These are phyloP conservation scores for Halichondria panicea DNA, from an alignment of 37 sponge, comb jelly and placozoan species.

Conservation along the genomic window DNA sequence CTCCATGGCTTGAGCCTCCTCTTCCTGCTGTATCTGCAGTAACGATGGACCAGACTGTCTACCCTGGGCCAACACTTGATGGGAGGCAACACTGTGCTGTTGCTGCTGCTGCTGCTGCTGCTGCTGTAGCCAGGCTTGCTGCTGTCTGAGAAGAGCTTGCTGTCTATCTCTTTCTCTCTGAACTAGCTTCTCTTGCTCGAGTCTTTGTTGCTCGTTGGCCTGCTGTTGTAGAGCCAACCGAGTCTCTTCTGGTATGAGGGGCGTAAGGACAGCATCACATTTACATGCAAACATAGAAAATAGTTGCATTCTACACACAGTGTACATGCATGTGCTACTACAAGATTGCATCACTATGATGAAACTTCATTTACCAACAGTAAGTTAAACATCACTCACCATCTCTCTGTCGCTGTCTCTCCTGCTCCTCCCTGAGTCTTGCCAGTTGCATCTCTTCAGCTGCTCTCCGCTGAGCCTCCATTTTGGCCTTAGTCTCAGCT, in stretches of 20 bases:
- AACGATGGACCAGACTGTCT: slow-evolving; percentile 30
- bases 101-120: slow-evolving; percentile 43
- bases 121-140: background rate
- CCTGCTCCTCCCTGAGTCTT: slow-evolving; percentile 2
- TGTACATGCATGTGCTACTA: too few species aligned
- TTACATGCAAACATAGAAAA: too few species aligned
- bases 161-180: slow-evolving; percentile 14
- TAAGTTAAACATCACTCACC: too few species aligned
- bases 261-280: too few species aligned
- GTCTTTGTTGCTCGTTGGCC: slow-evolving; percentile 9
- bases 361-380: too few species aligned
- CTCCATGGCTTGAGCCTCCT: slow-evolving; percentile 30
- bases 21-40: slow-evolving; percentile 73
- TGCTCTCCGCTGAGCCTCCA: slow-evolving; percentile 5
- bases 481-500: background rate
- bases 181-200: slow-evolving; percentile 13
- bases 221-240: slow-evolving; percentile 7
- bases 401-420: slow-evolving; percentile 3
- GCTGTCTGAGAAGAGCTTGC: background rate
- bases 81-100: background rate
- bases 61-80: background rate
- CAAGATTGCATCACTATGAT: background rate
- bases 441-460: background rate
- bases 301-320: too few species aligned
- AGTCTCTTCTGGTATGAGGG: slow-evolving; percentile 11